These are phyloP conservation scores for Spongia lamella DNA, from an alignment of 37 sponge, comb jelly and placozoan genomes.

Conservation along the genomic window DNA sequence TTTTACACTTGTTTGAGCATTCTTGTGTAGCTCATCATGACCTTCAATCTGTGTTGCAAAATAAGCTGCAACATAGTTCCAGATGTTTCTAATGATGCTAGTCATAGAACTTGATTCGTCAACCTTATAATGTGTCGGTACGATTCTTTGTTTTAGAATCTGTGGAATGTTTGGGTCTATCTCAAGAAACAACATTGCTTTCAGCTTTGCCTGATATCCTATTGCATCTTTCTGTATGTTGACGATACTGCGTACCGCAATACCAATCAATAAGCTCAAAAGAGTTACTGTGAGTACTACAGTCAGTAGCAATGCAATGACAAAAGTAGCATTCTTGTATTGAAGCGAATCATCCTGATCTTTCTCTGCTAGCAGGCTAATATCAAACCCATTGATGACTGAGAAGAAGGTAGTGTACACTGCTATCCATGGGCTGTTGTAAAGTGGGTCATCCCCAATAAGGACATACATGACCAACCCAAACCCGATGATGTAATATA, in stretches of 20 bases:
- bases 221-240: slow-evolving; percentile 64
- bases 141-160: neutral
- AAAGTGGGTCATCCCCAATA: slow-evolving; percentile 35
- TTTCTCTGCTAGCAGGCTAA: slow-evolving; percentile 24
- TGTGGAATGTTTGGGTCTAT: slow-evolving; percentile 46
- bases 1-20: too few species aligned
- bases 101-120: too few species aligned
- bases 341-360: slow-evolving; percentile 24
- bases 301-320: slow-evolving; percentile 59
- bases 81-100: too few species aligned
- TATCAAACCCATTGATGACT: slow-evolving; percentile 68
- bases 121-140: too few species aligned
- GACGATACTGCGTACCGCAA: slow-evolving; percentile 91
- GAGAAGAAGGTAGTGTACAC: slow-evolving; percentile 63
- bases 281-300: slow-evolving; percentile 72
- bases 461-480: slow-evolving; percentile 70
- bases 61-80: too few species aligned
- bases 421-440: slow-evolving; percentile 49
- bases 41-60: too few species aligned
- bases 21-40: too few species aligned
- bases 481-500: slow-evolving; percentile 72
- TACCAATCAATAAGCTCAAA: slow-evolving; percentile 86
- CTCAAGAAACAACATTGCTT: slow-evolving; percentile 27
- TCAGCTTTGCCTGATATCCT: slow-evolving; percentile 27
- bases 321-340: slow-evolving; percentile 36